Base-by-base conservation (phyloP, 2,113 vertebrate species). In the Typhlomys cinereus region DNA sequence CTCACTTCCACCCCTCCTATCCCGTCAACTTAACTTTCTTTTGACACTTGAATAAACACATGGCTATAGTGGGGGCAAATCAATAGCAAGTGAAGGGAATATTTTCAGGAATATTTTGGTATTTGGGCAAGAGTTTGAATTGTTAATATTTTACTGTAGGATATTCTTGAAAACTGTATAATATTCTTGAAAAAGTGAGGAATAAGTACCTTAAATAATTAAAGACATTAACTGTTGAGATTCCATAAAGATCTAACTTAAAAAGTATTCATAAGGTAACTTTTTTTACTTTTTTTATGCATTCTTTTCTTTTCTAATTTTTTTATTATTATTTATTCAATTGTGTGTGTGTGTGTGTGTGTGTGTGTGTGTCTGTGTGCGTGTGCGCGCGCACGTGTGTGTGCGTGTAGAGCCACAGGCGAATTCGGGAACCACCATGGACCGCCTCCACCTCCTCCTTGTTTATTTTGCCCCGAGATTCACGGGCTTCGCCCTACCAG, bases 21-120 rank as follows among this genome's bases (percentile, higher is more conserved):
- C n/a, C n/a, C n/a, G n/a, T 84, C 80, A 46, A 29, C 62, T 76
- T 85, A 89, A 4, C 17, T 79, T 85, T 82, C n/a, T n/a, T 70
- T 73, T 85, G 52, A 88, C n/a, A 73, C 88, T 85, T 73, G 34
- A 93, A 78, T 21, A 88, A 76, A 89, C 18, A 84, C 10, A 36
- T 3, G 73, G 66, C 27, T 34, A 84, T 17, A 69, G 34, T 84
- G 25, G 61, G 48, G 64, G n/a, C 44, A 93, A 93, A 88, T 25
- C 31, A 81, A 82, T 0, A 73, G 31, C 36, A 91, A 50, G 17
- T 5, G 29, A 83, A 50, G 83, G 7, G 44, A 79, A 69, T 59
- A 29, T 10, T 27, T 78, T 69, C 34, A 69, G 21, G 73, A 70
- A 67, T 15, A 57, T 5, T 36, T 90, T 84, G 23, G 11, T 79